Percentiles rank a stretch among this genome's conserved stretches.
These are phyloP conservation scores for Hanleya hanleyi DNA, from an alignment of 2,888 invertebrate genomes.

Conservation along the genomic window DNA sequence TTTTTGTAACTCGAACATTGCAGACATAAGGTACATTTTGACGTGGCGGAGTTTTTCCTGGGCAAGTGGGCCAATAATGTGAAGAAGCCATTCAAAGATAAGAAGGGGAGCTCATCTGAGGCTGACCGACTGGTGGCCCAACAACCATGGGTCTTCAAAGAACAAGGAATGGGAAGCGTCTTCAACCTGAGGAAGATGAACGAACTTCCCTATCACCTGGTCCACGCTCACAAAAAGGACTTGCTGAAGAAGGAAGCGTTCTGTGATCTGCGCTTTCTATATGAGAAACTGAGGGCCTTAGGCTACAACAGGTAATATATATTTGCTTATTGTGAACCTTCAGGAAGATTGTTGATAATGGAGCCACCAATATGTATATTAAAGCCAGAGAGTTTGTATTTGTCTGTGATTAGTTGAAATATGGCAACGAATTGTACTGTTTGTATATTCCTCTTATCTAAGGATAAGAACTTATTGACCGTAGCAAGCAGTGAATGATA, in stretches of 20 bases:
- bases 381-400: too few relatives aligned
- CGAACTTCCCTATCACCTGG: conserved; percentile 41
- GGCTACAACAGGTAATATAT: conserved; percentile 8
- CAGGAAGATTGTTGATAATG: too few relatives aligned
- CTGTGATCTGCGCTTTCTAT: background rate
- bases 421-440: too few relatives aligned
- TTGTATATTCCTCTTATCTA: too few relatives aligned
- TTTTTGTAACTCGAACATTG: too few relatives aligned
- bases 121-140: conserved; percentile 32
- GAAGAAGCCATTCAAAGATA: conserved; percentile 37
- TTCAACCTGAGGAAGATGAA: conserved; percentile 40
- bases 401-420: too few relatives aligned
- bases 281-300: background rate
- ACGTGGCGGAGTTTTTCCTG: conserved; percentile 37
- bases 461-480: too few relatives aligned
- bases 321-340: too few relatives aligned
- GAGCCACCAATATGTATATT: too few relatives aligned
- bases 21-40: too few relatives aligned
- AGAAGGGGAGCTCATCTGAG: conserved; percentile 13
- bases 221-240: background rate
- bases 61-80: conserved; percentile 26
- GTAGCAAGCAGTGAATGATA: too few relatives aligned
- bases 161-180: conserved; percentile 71
- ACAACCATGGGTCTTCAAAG: conserved; percentile 32
- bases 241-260: conserved; percentile 5